Evolutionary conservation across 1,140 invertebrate species (phyloP), one percentile per base, ranked within the genome.

Genomic region (Subanguina moxae): DNA sequence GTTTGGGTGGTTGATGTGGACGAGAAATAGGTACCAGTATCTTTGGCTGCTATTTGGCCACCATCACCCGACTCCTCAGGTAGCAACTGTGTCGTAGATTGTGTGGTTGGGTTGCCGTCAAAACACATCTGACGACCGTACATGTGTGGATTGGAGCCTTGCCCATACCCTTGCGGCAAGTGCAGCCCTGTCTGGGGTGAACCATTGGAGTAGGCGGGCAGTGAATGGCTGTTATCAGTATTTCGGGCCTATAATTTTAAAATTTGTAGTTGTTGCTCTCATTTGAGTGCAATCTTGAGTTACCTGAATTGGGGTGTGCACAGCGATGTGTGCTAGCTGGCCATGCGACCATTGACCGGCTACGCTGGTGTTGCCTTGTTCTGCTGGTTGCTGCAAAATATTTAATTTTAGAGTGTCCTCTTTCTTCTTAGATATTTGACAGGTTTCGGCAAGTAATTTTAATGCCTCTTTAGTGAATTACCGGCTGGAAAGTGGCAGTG

Each of bases 271-370:
- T 21, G 21, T 0, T 27, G 15, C 9, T 9, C 9, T n/a, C 56
- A 42, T 3, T 21, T 15, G 11, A n/a, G 15, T 46, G 17, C 7
- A 15, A 11, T 67, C 25, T 17, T 27, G 45, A n/a, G 8, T n/a
- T n/a, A 67, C 65, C 62, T 42, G 65, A 32, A 67, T 25, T 1
- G 65, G 59, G 5, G 61, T 65, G 21, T 67, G 65, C 17, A 66
- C 43, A 5, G 65, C 65, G 7, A 67, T 23, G 28, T 65, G 65
- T n/a, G 65, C 21, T 30, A 67, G 25, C 62, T 67, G 64, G 11
- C 65, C 65, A 56, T 67, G 65, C 25, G 61, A 19, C 65, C 65
- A 67, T 66, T 67, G 63, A 5, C 32, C 32, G 32, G 32, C 32
- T 38, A 38, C 32, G 32, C 32, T 52, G 48, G 48, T 52, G 48